phyloP scores from a whole-genome alignment of 1,140 invertebrate species.

The Thaumetopoea pityocampa region DNA sequence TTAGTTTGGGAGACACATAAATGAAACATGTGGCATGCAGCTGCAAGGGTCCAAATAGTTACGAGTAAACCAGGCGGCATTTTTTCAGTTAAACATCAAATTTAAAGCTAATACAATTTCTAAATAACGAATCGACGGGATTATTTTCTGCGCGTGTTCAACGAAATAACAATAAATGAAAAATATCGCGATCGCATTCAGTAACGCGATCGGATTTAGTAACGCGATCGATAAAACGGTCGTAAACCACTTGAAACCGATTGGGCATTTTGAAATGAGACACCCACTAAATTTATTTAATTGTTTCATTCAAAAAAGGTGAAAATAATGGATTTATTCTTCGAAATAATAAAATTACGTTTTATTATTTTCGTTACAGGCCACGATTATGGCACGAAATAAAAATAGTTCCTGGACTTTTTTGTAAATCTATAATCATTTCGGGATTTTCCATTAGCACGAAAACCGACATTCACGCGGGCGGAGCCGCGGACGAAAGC shows the following conservation, averaged over 20 bases:
- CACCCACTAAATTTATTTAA: conserved; percentile 32
- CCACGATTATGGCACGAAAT: too few species aligned
- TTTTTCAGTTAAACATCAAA: conserved; percentile 12
- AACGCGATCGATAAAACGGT: conserved; percentile 36
- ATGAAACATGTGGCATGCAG: conserved; percentile 54
- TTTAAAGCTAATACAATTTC: conserved; percentile 3
- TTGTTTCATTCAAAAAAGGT: not conserved
- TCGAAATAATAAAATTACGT: conserved; percentile 1
- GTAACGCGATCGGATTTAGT: conserved; percentile 44
- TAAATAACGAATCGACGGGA: conserved; percentile 5
- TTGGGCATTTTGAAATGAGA: conserved; percentile 29
- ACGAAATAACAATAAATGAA: conserved; percentile 52
- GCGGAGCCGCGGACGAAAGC: too few species aligned
- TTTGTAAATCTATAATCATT: too few species aligned
- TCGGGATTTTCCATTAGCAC: too few species aligned
- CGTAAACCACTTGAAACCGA: conserved; percentile 28
- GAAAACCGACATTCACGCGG: too few species aligned
- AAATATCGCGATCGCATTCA: conserved; percentile 44
- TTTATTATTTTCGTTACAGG: conserved; percentile 5
- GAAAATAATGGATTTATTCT: too few species aligned
- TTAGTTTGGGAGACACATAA: conserved; percentile 38
- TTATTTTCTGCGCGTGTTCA: conserved; percentile 44
- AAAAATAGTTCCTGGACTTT: too few species aligned
- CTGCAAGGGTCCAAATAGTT: conserved; percentile 32
- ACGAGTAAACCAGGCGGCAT: conserved; percentile 5